Evolutionary conservation across 2,113 vertebrate species (phyloP).

Genomic region (Thunnus thynnus): DNA sequence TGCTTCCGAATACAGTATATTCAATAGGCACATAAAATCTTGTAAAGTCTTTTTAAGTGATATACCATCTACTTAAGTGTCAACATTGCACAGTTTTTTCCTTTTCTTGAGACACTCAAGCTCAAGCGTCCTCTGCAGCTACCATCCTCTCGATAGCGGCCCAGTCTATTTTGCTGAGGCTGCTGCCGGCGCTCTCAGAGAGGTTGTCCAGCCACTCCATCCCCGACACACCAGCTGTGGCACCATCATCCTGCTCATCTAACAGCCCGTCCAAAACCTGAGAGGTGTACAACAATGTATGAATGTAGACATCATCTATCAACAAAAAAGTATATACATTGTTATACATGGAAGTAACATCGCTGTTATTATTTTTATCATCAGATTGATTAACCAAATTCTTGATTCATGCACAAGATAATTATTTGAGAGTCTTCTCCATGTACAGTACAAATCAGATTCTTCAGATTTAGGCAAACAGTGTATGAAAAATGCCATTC

Average conservation of each 20-base stretch:
- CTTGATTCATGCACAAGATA: neutral
- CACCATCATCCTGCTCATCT: conserved; percentile 63
- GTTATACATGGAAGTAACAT: neutral
- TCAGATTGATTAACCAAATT: no score
- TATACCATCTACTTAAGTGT: neutral
- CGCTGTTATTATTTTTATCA: neutral
- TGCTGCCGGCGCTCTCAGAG: conserved; percentile 88
- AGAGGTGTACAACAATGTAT: neutral
- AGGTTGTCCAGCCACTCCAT: conserved; percentile 70
- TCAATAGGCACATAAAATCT: conserved; percentile 13
- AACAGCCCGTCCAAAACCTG: conserved; percentile 70
- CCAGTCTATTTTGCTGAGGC: conserved; percentile 94
- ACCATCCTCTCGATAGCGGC: conserved; percentile 90
- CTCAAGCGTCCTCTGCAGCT: conserved; percentile 80
- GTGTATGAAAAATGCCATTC: conserved; percentile 5
- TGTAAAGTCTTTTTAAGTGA: neutral
- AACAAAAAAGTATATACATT: neutral
- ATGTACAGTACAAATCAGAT: neutral
- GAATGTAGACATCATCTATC: neutral
- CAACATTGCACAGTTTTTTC: neutral
- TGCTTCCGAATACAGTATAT: neutral
- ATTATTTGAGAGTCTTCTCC: neutral
- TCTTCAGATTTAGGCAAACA: neutral
- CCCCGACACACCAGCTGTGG: conserved; percentile 10
- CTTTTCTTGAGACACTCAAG: neutral